phyloP scores from a whole-genome alignment of 2,888 invertebrate genomes.

The Mesorhabditis spiculigera region DNA sequence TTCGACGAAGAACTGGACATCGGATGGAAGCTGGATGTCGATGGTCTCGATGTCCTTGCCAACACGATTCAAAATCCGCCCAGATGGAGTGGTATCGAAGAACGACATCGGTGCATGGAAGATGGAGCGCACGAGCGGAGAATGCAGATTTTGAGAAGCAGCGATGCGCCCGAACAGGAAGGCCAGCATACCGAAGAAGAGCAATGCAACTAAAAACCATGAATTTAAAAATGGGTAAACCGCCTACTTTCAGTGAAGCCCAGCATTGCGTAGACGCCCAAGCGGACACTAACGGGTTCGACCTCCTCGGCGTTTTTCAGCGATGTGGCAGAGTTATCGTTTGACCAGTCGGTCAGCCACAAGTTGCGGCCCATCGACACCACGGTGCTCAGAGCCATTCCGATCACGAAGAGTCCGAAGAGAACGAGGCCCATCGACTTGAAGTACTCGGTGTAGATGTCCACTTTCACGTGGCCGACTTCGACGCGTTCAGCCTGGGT shows the following conservation, averaged over 20 bases:
- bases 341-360: constrained; percentile 56
- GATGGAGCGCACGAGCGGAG: constrained; percentile 51
- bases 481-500: constrained; percentile 52
- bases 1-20: constrained; percentile 54
- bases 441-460: constrained; percentile 51
- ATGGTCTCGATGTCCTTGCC: constrained; percentile 58
- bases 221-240: constrained; percentile 8
- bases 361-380: constrained; percentile 54
- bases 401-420: constrained; percentile 41
- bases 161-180: constrained; percentile 53
- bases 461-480: constrained; percentile 51
- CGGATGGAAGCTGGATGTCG: constrained; percentile 53
- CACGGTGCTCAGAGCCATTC: constrained; percentile 46
- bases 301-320: constrained; percentile 45
- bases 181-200: constrained; percentile 54
- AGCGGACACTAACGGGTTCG: constrained; percentile 32
- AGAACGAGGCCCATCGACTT: constrained; percentile 49
- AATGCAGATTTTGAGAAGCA: constrained; percentile 50
- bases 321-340: constrained; percentile 27
- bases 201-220: constrained; percentile 38
- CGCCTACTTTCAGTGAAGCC: constrained; percentile 51
- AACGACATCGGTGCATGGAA: constrained; percentile 57
- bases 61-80: constrained; percentile 52
- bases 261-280: constrained; percentile 53
- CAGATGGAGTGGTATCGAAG: constrained; percentile 57